Evolutionary conservation across 2,113 vertebrate genomes (phyloP).

Genomic region (Hyla sarda): DNA sequence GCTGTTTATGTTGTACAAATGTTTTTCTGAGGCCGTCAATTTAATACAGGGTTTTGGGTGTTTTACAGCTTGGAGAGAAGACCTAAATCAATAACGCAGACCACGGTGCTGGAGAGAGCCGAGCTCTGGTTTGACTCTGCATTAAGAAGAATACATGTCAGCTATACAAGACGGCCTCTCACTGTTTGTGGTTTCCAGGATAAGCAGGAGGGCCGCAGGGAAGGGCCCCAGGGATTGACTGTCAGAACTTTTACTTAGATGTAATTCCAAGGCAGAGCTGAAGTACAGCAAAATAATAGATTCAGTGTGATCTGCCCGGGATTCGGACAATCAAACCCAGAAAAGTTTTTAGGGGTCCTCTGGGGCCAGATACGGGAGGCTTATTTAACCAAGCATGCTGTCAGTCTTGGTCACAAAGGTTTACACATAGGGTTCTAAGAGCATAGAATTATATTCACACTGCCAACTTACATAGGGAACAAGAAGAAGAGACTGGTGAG

Average conservation of each 20-base stretch:
- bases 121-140: slow-evolving; percentile 12
- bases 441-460: too few relatives aligned
- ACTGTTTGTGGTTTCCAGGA: slow-evolving; percentile 34
- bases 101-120: background rate
- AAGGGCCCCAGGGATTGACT: background rate
- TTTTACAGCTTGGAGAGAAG: slow-evolving; percentile 33
- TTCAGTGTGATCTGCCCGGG: background rate
- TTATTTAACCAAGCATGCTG: too few relatives aligned
- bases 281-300: background rate
- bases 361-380: too few relatives aligned
- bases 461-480: too few relatives aligned
- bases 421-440: too few relatives aligned
- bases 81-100: slow-evolving; percentile 38
- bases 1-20: background rate
- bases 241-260: slow-evolving; percentile 25
- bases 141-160: slow-evolving; percentile 16
- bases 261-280: background rate
- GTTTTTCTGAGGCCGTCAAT: slow-evolving; percentile 23
- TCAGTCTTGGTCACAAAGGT: too few relatives aligned
- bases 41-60: slow-evolving; percentile 3
- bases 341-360: too few relatives aligned
- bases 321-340: background rate
- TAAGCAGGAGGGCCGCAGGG: background rate
- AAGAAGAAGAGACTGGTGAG: too few relatives aligned
- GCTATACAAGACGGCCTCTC: background rate